phyloP scores from a whole-genome alignment of 2,113 vertebrate genomes.

The Nannobrachium achirus region DNA sequence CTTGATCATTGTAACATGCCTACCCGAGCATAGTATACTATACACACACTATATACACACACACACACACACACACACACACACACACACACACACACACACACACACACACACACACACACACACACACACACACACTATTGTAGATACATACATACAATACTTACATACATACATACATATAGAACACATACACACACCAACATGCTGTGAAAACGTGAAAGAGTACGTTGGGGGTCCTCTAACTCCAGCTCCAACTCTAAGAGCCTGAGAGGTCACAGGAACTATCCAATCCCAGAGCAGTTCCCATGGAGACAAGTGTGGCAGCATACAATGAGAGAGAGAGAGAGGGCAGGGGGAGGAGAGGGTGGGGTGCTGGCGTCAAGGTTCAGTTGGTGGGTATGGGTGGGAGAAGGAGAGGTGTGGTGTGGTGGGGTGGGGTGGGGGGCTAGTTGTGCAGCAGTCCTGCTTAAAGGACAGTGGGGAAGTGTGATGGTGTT shows the following conservation, averaged over 20 bases:
- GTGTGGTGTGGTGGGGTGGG: neutral
- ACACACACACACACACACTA: neutral
- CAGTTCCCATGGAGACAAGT: conserved; percentile 84
- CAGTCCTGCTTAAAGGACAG: conserved; percentile 46
- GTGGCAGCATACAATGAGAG: conserved; percentile 79
- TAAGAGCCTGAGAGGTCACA: conserved; percentile 80
- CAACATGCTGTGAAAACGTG: conserved; percentile 44
- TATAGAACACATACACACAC: conserved; percentile 26
- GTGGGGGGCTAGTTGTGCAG: neutral
- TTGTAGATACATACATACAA: neutral
- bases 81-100: neutral
- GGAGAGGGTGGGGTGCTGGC: conserved; percentile 62
- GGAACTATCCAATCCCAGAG: conserved; percentile 79
- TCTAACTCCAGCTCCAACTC: conserved; percentile 71
- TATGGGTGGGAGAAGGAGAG: neutral
- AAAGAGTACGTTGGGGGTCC: conserved; percentile 39
- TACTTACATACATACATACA: conserved; percentile 10
- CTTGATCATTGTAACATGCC: no score
- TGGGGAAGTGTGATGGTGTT: conserved; percentile 64
- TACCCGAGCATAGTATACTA: no score
- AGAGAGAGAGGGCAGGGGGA: conserved; percentile 67
- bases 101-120: neutral
- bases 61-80: neutral
- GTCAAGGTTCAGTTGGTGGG: conserved; percentile 73
- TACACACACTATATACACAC: neutral